These are phyloP conservation scores for Phallusia fumigata DNA, from an alignment of 23 tunicate species.

Conservation along the genomic window DNA sequence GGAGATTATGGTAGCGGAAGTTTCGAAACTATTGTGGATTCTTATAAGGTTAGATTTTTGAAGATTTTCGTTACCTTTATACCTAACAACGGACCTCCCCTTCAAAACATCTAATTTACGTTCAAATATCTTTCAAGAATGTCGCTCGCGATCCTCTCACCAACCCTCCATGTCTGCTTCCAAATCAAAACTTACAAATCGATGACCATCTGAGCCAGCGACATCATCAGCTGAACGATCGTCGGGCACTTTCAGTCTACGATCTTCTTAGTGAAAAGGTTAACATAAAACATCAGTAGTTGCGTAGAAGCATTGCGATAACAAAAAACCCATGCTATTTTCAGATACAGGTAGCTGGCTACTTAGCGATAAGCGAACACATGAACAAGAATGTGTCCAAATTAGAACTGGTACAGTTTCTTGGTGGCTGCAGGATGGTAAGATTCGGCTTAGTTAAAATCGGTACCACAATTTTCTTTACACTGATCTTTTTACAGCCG, in stretches of 20 bases:
- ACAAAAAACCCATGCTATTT: not conserved
- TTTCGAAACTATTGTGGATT: not conserved
- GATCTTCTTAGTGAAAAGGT: conserved; percentile 13
- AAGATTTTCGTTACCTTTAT: too few species aligned
- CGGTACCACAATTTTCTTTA: not conserved
- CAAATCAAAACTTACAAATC: not conserved
- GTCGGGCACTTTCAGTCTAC: not conserved
- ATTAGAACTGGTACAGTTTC: conserved; percentile 17
- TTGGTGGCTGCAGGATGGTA: conserved; percentile 51
- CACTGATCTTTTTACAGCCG: conserved; percentile 39
- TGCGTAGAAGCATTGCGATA: too few species aligned
- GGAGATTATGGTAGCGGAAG: not conserved
- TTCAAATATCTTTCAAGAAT: not conserved
- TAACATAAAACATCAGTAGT: too few species aligned
- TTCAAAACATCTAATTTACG: too few species aligned
- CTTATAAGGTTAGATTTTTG: not conserved
- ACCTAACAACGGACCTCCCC: too few species aligned
- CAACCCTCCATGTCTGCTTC: conserved; percentile 9
- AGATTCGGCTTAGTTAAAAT: not conserved
- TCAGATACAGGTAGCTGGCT: conserved; percentile 23
- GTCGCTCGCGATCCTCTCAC: not conserved
- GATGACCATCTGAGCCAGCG: not conserved
- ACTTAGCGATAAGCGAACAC: conserved; percentile 14
- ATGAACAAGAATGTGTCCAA: not conserved
- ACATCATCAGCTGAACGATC: not conserved